Conservation (phyloP, 2,888 invertebrate species). For the Zele albiditarsus region DNA sequence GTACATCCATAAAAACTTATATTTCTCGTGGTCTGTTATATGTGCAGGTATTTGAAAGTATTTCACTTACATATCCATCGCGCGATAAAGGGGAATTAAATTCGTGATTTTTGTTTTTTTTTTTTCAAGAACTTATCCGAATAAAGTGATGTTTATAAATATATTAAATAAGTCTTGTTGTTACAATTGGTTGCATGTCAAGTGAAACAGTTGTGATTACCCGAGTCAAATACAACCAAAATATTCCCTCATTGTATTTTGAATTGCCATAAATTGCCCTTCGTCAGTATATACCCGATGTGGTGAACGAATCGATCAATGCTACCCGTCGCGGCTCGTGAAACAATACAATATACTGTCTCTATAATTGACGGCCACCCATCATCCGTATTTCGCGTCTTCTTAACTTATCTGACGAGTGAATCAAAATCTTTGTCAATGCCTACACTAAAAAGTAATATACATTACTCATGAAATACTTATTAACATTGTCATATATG, state of each 20-base stretch:
- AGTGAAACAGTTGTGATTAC: too few species aligned
- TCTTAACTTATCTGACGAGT: slow-evolving; percentile 9
- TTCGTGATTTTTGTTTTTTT: too few species aligned
- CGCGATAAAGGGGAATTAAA: too few species aligned
- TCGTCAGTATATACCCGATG: slow-evolving; percentile 62
- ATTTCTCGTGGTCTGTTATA: too few species aligned
- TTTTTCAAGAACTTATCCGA: too few species aligned
- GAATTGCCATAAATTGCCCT: slow-evolving; percentile 35
- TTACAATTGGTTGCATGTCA: too few species aligned
- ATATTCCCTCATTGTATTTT: slow-evolving; percentile 5
- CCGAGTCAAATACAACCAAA: too few species aligned
- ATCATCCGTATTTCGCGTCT: slow-evolving; percentile 70
- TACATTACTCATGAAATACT: not conserved
- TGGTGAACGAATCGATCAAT: slow-evolving; percentile 69
- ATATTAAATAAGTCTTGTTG: too few species aligned
- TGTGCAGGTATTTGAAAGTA: too few species aligned
- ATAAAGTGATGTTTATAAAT: too few species aligned
- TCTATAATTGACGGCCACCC: slow-evolving; percentile 73
- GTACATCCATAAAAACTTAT: too few species aligned
- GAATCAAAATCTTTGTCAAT: slow-evolving; percentile 14
- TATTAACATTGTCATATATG: not conserved
- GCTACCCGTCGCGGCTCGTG: slow-evolving; percentile 69
- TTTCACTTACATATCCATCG: too few species aligned
- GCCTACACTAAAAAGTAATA: not conserved
- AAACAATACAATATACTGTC: slow-evolving; percentile 72